Evolutionary conservation across 2,113 vertebrate species (phyloP).

Genomic region (Thamnophis sirtalis): DNA sequence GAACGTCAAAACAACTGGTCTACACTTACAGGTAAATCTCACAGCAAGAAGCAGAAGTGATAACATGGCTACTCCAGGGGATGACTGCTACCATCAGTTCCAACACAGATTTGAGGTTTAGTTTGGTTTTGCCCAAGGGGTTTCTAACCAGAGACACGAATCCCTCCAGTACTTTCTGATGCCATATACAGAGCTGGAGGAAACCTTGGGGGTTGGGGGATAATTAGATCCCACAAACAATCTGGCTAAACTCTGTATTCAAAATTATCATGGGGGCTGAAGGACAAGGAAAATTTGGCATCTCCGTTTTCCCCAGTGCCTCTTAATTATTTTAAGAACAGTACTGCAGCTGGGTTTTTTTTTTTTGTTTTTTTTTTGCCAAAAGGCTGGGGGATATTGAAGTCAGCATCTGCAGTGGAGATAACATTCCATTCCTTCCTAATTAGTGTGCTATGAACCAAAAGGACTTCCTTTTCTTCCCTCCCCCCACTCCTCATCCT

Average conservation of each 20-base stretch:
- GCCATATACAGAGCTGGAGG: too few species aligned
- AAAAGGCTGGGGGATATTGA: constrained; percentile 58
- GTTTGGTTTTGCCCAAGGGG: not conserved
- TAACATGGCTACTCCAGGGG: not conserved
- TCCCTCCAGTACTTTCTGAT: not conserved
- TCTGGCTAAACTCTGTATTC: not conserved
- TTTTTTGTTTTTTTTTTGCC: constrained; percentile 35
- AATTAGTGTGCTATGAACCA: constrained; percentile 59
- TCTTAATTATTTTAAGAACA: constrained; percentile 45
- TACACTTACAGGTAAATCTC: not conserved
- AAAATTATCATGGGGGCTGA: not conserved
- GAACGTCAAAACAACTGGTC: not conserved
- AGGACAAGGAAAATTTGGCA: not conserved
- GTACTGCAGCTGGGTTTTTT: constrained; percentile 26
- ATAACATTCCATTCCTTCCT: constrained; percentile 66
- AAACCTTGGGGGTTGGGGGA: too few species aligned
- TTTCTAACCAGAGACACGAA: not conserved
- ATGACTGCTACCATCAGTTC: not conserved
- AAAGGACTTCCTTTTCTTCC: constrained; percentile 56
- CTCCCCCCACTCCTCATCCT: not conserved
- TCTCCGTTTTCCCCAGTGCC: constrained; percentile 27
- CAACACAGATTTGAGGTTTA: not conserved
- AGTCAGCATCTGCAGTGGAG: constrained; percentile 61
- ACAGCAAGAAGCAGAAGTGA: not conserved
- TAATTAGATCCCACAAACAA: too few species aligned